Evolutionary conservation across 37 sponge, comb jelly and placozoan species (phyloP).

Genomic region (Chondrilla cf. caribensis): DNA sequence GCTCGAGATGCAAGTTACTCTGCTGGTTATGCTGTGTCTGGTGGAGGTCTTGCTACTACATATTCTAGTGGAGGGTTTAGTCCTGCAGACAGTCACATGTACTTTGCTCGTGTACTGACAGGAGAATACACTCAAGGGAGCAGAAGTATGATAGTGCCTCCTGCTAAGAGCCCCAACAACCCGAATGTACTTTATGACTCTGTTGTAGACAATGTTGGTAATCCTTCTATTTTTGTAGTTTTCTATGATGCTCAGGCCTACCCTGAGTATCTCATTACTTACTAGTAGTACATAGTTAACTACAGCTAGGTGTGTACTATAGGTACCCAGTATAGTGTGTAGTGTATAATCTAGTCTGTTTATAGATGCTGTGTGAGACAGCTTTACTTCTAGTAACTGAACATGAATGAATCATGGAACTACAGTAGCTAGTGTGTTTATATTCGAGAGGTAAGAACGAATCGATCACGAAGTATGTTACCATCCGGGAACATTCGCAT

Average conservation of each 20-base stretch:
- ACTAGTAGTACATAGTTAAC: too few relatives aligned
- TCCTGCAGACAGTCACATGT: slow-evolving; percentile 48
- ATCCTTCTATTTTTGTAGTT: slow-evolving; percentile 55
- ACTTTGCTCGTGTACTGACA: slow-evolving; percentile 42
- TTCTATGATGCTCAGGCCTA: slow-evolving; percentile 59
- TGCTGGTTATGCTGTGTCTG: slow-evolving; percentile 29
- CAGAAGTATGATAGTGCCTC: slow-evolving; percentile 30
- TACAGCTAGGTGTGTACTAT: too few relatives aligned
- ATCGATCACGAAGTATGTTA: too few relatives aligned
- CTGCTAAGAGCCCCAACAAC: slow-evolving; percentile 33
- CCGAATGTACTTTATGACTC: slow-evolving; percentile 29
- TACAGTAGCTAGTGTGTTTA: too few relatives aligned
- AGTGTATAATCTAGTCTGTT: too few relatives aligned
- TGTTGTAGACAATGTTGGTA: slow-evolving; percentile 42
- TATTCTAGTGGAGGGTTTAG: too few relatives aligned
- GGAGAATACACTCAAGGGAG: slow-evolving; percentile 49
- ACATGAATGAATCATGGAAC: too few relatives aligned
- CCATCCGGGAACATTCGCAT: too few relatives aligned
- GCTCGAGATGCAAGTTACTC: slow-evolving; percentile 56
- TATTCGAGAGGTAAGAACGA: too few relatives aligned
- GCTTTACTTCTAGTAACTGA: too few relatives aligned
- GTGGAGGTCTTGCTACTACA: slow-evolving; percentile 35
- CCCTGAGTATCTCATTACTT: slow-evolving; percentile 60
- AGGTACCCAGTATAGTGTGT: too few relatives aligned
- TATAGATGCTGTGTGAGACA: too few relatives aligned